Conservation (phyloP, 1,140 invertebrate species). For the Adelges cooleyi region DNA sequence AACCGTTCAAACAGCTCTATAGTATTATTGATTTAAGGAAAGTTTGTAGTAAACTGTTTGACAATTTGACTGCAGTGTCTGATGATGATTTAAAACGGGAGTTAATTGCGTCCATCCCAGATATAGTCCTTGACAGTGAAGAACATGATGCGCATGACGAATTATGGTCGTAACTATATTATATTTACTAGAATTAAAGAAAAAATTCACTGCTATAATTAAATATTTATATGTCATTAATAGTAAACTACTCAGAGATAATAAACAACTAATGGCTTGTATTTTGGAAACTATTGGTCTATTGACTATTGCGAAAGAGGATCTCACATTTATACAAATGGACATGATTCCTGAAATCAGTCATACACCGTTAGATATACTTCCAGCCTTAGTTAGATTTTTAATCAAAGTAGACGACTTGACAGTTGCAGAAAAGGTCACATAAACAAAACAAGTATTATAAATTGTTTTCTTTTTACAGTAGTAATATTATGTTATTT, state of each 20-base stretch:
- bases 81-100: conserved; percentile 28
- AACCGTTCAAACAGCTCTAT: conserved; percentile 30
- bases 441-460: neutral
- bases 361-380: conserved; percentile 28
- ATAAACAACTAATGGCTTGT: conserved; percentile 30
- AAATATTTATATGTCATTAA: neutral
- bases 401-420: conserved; percentile 28
- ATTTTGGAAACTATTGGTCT: conserved; percentile 32
- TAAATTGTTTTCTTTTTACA: neutral
- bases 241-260: conserved; percentile 31
- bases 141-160: conserved; percentile 11
- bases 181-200: neutral
- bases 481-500: neutral
- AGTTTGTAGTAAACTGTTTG: conserved; percentile 29
- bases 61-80: conserved; percentile 26
- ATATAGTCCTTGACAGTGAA: conserved; percentile 12
- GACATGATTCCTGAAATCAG: conserved; percentile 28
- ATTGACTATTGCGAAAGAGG: conserved; percentile 30
- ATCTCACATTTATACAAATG: conserved; percentile 27
- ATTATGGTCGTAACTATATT: conserved; percentile 3
- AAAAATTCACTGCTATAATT: no score
- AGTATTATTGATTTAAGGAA: conserved; percentile 18
- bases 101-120: conserved; percentile 17
- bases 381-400: conserved; percentile 32
- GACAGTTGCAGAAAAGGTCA: conserved; percentile 29